Base-by-base conservation (phyloP, 2,888 invertebrate genomes). In the Biston betularia region DNA sequence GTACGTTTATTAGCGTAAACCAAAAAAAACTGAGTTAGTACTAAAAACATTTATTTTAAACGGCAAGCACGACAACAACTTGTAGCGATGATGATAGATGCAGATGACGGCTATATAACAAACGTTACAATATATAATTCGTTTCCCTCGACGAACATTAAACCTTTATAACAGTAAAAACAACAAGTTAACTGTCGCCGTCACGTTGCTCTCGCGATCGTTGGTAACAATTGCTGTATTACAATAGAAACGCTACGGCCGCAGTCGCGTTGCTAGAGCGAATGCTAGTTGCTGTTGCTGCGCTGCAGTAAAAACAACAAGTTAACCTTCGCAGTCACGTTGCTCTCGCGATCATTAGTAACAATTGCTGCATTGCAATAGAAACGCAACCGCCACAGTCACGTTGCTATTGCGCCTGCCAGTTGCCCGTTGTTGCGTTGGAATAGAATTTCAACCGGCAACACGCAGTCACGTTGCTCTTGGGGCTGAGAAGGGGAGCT, bases 401-500 rank as follows among this genome's bases (percentile, higher is more conserved):
- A 14, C 8, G 45, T 15, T 46, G 15, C 4, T 48, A 24, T 24
- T 10, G 24, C 1, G 24, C 24, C 24, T 2, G 14, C 14, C 24
- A 24, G 24, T 24, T 24, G 24, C 24, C 24, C 24, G 3, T 24
- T 24, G 24, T 3, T 24, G 24, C 24, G 38, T 42, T 42, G 5
- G 0, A 12, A 42, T 42, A 4, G n/a, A 15, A 8, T 15, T 4
- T 15, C 14, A 46, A 46, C 15, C 9, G 7, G 9, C 8, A 5
- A 1, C 24, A 24, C 24, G 24, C 24, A 24, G n/a, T 15, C 46
- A 15, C 15, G 46, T 8, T 46, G 15, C 46, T 46, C n/a, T 46
- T 8, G 15, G 15, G 46, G 8, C 14, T 35, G 7, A 1, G 6
- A 7, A 12, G 14, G 70, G 74, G 75, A 79, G 87, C 72, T 84